Evolutionary conservation across 2,797 vertebrate genomes (phyloP), one percentile per base, ranked within the genome.

Genomic region (Bufotes viridis): DNA sequence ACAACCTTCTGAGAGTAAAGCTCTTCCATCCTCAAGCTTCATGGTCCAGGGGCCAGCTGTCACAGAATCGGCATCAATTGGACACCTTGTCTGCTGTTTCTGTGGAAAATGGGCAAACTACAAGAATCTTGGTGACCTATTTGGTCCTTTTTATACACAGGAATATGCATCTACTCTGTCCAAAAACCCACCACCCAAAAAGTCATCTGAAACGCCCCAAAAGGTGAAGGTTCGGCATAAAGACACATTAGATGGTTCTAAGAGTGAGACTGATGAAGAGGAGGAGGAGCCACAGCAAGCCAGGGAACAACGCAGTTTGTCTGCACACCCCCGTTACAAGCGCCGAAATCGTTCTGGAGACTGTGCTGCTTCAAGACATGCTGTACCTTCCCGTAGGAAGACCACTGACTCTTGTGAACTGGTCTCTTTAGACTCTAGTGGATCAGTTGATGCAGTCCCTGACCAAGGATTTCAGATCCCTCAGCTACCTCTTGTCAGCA

Each of bases 41-140:
- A 95, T 99, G 92, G 95, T 99, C 87, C 96, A 96, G 90, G 98
- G 98, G 78, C 97, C 98, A 1, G 96, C 98, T 82, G 96, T 97
- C 57, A 98, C 97, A 8, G 98, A 99, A 90, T 96, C 97, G 61
- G 94, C 95, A 90, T 96, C 98, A 81, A 94, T 96, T 22, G 98
- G 98, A 83, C 97, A 97, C 88, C 94, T 99, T 90, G 96, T 99
- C 65, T 99, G 98, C 92, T 99, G 98, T 93, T 96, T 99, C 58
- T 99, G 98, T 92, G 98, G 99, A 92, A 99, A 99, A 93, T 99
- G 98, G 97, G 98, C 98, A 90, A 99, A 98, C 94, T 99, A 98
- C 92, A 97, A 97, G 91, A 97, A 98, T 92, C 97, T 99, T 85
- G 98, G 98, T 34, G 98, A 99, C 93, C 97, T 99, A 85, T 99